Evolutionary conservation across 2,113 vertebrate genomes (phyloP).

Genomic region (Chloropsis cyanopogon): DNA sequence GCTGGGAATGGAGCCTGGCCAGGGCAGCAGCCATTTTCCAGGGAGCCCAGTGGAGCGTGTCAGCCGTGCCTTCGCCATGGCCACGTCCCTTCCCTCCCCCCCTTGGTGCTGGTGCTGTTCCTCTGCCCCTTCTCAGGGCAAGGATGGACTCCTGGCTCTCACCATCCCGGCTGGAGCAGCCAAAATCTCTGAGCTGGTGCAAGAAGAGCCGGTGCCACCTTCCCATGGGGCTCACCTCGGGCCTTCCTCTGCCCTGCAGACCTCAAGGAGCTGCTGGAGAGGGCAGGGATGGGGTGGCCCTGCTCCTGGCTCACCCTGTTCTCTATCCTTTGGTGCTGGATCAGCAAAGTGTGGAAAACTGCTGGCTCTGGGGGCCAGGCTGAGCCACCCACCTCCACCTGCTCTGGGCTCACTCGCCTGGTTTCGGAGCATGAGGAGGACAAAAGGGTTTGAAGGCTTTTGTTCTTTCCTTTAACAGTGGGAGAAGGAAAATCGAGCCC

Average conservation of each 20-base stretch:
- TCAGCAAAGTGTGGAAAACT: not conserved
- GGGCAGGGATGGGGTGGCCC: not conserved
- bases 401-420: rapidly evolving
- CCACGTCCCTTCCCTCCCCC: rapidly evolving
- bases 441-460: not conserved
- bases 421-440: rapidly evolving
- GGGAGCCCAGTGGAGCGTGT: rapidly evolving
- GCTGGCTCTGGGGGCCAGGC: not conserved
- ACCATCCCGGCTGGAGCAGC: rapidly evolving
- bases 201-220: not conserved
- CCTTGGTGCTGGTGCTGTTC: rapidly evolving
- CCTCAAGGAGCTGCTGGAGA: not conserved
- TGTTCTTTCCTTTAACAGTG: not conserved
- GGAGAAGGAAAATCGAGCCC: not conserved
- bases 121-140: not conserved
- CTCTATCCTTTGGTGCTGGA: not conserved
- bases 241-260: not conserved
- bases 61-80: rapidly evolving
- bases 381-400: not conserved
- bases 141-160: not conserved
- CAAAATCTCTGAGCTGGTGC: not conserved
- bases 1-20: not conserved
- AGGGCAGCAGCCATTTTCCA: rapidly evolving
- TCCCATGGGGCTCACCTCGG: rapidly evolving
- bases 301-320: not conserved